These are phyloP conservation scores for Matsumurasca onukii DNA, from an alignment of 1,140 invertebrate species.

Conservation along the genomic window DNA sequence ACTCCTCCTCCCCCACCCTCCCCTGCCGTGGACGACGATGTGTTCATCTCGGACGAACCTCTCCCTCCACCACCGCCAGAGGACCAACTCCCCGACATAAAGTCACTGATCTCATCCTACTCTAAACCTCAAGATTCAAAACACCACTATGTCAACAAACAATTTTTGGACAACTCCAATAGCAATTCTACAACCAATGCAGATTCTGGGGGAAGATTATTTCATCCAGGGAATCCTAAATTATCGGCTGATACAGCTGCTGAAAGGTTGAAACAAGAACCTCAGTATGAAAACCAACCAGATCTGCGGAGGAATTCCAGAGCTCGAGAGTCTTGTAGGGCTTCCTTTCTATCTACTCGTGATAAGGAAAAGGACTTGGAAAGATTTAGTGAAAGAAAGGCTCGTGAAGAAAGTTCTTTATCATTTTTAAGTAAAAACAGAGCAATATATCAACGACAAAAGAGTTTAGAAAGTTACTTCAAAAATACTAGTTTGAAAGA, in stretches of 20 bases:
- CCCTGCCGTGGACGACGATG: conserved; percentile 37
- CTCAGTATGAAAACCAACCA: conserved; percentile 21
- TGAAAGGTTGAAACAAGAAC: conserved; percentile 5
- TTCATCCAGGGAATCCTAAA: not conserved
- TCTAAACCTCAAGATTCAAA: conserved; percentile 42
- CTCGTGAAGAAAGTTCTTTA: conserved; percentile 2
- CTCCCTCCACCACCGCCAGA: conserved; percentile 70
- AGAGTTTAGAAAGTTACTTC: conserved; percentile 28
- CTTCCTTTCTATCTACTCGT: conserved; percentile 5
- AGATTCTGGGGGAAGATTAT: too few relatives aligned
- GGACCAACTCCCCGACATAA: conserved; percentile 33
- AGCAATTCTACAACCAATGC: not conserved
- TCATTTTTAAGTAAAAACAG: conserved; percentile 27
- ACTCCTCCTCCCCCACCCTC: conserved; percentile 46
- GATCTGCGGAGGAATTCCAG: conserved; percentile 5
- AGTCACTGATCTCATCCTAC: conserved; percentile 12
- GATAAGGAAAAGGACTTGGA: conserved; percentile 22
- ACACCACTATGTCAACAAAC: conserved; percentile 13
- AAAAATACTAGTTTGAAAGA: conserved; percentile 22
- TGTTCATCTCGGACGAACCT: conserved; percentile 58
- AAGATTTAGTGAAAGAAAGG: conserved; percentile 4
- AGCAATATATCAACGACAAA: conserved; percentile 27
- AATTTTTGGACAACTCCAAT: not conserved
- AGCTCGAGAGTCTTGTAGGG: conserved; percentile 14
- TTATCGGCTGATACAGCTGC: not conserved